phyloP scores from a whole-genome alignment of 2,797 vertebrate species.

The Acipenser transmontanus region DNA sequence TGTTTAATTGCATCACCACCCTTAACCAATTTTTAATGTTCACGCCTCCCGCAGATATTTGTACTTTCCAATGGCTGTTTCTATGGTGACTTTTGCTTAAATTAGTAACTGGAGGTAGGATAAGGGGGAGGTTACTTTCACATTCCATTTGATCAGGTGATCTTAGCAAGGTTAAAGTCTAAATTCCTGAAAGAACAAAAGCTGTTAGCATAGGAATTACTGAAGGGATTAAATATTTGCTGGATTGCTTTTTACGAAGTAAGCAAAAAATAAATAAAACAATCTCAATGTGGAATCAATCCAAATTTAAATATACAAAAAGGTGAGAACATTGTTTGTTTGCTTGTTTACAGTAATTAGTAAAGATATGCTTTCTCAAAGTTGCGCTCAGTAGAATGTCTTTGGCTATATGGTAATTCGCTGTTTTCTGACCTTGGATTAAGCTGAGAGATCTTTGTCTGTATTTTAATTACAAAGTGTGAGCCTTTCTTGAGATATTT shows the following conservation, averaged over 20 bases:
- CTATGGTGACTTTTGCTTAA: slow-evolving; percentile 3
- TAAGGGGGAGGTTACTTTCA: slow-evolving; percentile 10
- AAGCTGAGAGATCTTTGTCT: too few relatives aligned
- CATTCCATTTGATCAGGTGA: slow-evolving; percentile 6
- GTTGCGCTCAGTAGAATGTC: neutral
- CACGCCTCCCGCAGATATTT: too few relatives aligned
- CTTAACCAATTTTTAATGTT: too few relatives aligned
- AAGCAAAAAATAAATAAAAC: neutral
- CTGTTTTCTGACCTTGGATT: too few relatives aligned
- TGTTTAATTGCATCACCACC: too few relatives aligned
- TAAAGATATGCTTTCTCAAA: neutral
- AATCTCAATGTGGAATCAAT: neutral
- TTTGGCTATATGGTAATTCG: neutral
- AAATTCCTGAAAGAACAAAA: slow-evolving; percentile 10
- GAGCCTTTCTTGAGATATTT: too few relatives aligned
- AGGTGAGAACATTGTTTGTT: neutral
- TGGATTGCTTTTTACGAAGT: neutral
- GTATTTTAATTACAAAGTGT: too few relatives aligned
- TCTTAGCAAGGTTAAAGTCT: slow-evolving; percentile 5
- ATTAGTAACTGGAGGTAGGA: neutral
- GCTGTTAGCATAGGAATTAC: neutral
- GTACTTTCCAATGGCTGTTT: neutral
- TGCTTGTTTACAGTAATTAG: neutral
- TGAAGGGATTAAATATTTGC: neutral
- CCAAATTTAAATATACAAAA: neutral